A percentile compares a stretch with the other conserved stretches of the same genome.
Evolutionary conservation across 2,888 invertebrate species (phyloP).

Genomic region (Tinea pellionella): DNA sequence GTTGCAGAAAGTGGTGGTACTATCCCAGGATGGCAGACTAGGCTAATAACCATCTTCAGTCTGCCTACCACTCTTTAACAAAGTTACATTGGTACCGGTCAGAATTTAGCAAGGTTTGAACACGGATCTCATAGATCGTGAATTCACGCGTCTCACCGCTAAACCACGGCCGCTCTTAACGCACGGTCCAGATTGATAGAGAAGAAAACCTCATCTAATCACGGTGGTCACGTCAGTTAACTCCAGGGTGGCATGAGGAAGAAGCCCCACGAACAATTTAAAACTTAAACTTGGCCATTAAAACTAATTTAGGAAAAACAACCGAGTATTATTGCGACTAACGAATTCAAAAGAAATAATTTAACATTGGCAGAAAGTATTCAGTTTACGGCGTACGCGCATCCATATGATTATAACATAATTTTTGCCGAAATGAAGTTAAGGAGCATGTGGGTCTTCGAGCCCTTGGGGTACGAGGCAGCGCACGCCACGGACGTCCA

Average conservation of each 20-base stretch:
- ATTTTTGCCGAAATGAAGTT: conserved; percentile 36
- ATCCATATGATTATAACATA: conserved; percentile 48
- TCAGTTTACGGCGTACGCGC: neutral
- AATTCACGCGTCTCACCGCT: too few species aligned
- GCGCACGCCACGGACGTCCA: conserved; percentile 38
- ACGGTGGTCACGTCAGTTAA: neutral
- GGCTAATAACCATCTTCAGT: too few species aligned
- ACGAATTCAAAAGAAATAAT: conserved; percentile 53
- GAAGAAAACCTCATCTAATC: too few species aligned
- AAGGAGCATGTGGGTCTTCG: conserved; percentile 19
- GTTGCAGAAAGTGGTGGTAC: too few species aligned
- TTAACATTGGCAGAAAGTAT: conserved; percentile 20
- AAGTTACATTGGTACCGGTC: too few species aligned
- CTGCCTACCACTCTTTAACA: too few species aligned
- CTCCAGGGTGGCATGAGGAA: neutral
- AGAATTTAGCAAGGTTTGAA: too few species aligned
- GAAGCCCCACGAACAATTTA: neutral
- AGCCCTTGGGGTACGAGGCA: conserved; percentile 30
- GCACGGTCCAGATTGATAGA: too few species aligned
- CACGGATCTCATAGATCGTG: too few species aligned
- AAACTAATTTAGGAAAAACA: neutral
- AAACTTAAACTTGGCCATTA: neutral
- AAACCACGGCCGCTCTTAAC: too few species aligned
- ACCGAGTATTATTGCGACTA: conserved; percentile 17
- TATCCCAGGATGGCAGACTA: too few species aligned